Evolutionary conservation across 2,113 vertebrate genomes (phyloP).

Genomic region (Dasypus novemcinctus): DNA sequence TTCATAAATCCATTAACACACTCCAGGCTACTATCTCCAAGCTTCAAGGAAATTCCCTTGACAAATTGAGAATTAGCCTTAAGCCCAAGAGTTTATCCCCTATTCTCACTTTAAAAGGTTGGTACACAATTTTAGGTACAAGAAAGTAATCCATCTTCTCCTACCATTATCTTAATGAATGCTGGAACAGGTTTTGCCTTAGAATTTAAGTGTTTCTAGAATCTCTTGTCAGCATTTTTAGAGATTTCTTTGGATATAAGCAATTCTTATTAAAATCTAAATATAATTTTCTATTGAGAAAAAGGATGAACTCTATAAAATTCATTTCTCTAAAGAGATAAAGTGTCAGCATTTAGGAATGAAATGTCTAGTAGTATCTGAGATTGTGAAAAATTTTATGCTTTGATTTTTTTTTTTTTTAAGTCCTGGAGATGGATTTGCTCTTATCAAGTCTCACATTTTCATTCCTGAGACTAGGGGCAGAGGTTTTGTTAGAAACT

Average conservation of each 20-base stretch:
- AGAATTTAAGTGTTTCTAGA: constrained; percentile 49
- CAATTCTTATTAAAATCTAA: constrained; percentile 59
- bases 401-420: background rate
- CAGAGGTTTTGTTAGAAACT: background rate
- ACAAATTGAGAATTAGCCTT: constrained; percentile 44
- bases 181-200: constrained; percentile 39
- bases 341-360: constrained; percentile 30
- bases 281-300: constrained; percentile 39
- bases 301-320: constrained; percentile 30
- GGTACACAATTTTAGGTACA: background rate
- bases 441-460: background rate
- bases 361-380: background rate
- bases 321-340: background rate
- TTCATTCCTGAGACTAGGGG: background rate
- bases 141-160: constrained; percentile 1
- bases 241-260: constrained; percentile 25
- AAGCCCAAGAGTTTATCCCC: background rate
- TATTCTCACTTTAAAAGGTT: constrained; percentile 47
- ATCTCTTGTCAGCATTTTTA: constrained; percentile 61
- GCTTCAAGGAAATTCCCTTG: constrained; percentile 34
- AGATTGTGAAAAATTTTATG: background rate
- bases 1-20: constrained; percentile 26
- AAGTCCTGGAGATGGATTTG: background rate
- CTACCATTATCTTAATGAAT: constrained; percentile 65
- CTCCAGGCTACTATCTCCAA: background rate